Percentiles rank a stretch among this genome's conserved stretches.
phyloP scores from a whole-genome alignment of 2,797 vertebrate species.

The Schizothorax lantsangensis region DNA sequence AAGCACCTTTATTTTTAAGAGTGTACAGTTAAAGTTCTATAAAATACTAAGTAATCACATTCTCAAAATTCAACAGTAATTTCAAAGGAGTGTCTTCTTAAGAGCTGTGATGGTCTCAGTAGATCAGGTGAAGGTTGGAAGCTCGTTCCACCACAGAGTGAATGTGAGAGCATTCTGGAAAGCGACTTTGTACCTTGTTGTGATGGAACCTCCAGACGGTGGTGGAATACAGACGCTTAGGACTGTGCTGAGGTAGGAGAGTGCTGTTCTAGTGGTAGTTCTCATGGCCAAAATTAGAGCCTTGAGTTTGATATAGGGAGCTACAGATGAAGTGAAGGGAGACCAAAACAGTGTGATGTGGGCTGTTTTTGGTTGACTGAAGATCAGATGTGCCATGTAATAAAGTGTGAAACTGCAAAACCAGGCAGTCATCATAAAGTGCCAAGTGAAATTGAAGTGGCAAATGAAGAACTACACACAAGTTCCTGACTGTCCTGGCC shows the following conservation, averaged over 20 bases:
- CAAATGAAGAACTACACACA: background rate
- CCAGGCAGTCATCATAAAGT: background rate
- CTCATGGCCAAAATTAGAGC: background rate
- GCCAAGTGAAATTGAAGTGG: background rate
- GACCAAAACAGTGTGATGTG: background rate
- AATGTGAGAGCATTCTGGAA: background rate
- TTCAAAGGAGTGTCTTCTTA: background rate
- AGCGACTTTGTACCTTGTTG: background rate
- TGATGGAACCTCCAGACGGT: background rate
- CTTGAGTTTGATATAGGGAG: background rate
- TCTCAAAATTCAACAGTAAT: background rate
- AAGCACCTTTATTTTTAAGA: too few species aligned
- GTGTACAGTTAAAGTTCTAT: background rate
- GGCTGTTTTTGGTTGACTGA: background rate
- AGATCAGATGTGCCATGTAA: background rate
- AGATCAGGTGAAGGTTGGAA: background rate
- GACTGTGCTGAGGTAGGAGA: background rate
- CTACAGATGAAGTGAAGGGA: background rate
- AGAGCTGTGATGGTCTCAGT: background rate
- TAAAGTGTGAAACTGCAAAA: constrained; percentile 12
- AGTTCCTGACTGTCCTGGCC: background rate
- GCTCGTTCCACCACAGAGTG: background rate
- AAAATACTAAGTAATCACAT: background rate
- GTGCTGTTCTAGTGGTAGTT: background rate
- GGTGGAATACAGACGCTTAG: background rate